Evolutionary conservation across 2,797 vertebrate species (phyloP).

Genomic region (Gephyroberyx darwinii): DNA sequence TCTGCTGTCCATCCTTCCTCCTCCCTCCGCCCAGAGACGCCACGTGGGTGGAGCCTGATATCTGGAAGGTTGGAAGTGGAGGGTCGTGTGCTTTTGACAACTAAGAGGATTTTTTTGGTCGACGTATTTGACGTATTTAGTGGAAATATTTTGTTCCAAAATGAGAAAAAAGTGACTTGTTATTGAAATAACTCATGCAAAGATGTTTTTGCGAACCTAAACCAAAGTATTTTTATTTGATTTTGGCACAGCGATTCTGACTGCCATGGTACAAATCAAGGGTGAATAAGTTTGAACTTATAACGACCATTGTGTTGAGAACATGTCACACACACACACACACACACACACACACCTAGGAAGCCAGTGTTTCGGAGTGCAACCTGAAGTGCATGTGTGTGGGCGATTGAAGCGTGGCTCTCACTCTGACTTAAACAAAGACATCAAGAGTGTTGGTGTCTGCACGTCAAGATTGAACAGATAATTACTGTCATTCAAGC

Average conservation of each 20-base stretch:
- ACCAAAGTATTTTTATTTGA: no score
- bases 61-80: conserved; percentile 32
- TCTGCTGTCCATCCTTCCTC: conserved; percentile 29
- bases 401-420: conserved; percentile 39
- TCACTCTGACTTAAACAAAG: conserved; percentile 63
- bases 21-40: conserved; percentile 44
- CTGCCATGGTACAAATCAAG: no score
- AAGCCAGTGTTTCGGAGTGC: conserved; percentile 7
- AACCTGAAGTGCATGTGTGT: conserved; percentile 34
- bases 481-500: conserved; percentile 76
- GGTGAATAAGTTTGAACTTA: no score
- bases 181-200: no score
- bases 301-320: no score
- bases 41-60: conserved; percentile 46
- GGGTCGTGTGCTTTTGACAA: conserved; percentile 2
- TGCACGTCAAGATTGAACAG: conserved; percentile 61
- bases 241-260: no score
- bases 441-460: conserved; percentile 67
- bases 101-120: background rate
- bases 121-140: no score
- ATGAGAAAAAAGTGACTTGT: background rate
- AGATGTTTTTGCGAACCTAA: no score
- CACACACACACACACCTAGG: conserved; percentile 1
- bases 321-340: conserved; percentile 10
- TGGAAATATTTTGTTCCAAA: background rate